These are phyloP conservation scores for Globicephala melas DNA, from an alignment of 2,113 vertebrate genomes.

Conservation along the genomic window DNA sequence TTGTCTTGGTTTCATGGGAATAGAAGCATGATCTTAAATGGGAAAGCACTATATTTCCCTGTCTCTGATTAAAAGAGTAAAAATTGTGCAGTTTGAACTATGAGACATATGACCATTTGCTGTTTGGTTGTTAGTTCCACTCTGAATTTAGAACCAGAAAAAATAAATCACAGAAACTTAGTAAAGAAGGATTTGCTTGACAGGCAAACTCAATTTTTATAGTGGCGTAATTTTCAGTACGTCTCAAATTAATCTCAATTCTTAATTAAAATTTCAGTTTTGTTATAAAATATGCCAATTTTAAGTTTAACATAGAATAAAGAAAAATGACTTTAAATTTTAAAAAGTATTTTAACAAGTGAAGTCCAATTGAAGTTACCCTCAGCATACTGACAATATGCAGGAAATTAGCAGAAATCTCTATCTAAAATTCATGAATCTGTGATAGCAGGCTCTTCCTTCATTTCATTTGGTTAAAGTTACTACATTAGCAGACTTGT, in stretches of 20 bases:
- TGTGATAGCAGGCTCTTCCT: constrained; percentile 9
- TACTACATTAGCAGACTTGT: constrained; percentile 31
- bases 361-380: not conserved
- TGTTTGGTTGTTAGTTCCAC: not conserved
- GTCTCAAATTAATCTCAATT: not conserved
- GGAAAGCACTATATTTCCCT: not conserved
- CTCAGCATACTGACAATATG: not conserved
- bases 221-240: not conserved
- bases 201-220: not conserved
- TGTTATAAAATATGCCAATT: not conserved
- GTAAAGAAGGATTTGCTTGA: not conserved
- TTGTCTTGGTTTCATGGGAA: not conserved
- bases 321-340: not conserved
- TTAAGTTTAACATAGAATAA: not conserved
- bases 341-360: not conserved
- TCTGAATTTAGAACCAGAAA: not conserved
- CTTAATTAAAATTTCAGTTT: not conserved
- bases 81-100: not conserved
- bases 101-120: not conserved
- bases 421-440: constrained; percentile 22
- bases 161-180: not conserved
- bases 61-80: not conserved
- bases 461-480: constrained; percentile 43
- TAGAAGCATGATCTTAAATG: not conserved
- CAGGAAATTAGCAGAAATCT: not conserved